Evolutionary conservation across 2,113 vertebrate species (phyloP).

Genomic region (Syngnathus typhle): DNA sequence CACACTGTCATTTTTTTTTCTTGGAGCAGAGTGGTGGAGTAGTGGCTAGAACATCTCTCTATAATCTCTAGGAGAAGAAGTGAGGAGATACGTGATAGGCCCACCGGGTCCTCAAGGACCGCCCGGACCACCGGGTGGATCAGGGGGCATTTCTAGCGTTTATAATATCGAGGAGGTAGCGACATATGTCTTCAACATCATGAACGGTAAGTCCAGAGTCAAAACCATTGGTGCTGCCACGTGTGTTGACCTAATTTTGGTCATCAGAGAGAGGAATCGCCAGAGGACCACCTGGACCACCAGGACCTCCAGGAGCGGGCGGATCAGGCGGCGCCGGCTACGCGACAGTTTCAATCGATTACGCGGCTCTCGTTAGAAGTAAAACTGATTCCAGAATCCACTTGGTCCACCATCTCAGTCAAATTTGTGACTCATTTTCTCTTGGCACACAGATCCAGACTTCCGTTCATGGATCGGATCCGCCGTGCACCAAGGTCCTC

Average conservation of each 20-base stretch:
- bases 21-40: background rate
- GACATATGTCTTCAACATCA: conserved; percentile 77
- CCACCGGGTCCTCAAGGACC: conserved; percentile 63
- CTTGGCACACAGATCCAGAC: conserved; percentile 38
- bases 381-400: conserved; percentile 5
- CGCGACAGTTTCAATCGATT: conserved; percentile 40
- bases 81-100: conserved; percentile 77
- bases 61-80: conserved; percentile 77
- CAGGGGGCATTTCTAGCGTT: conserved; percentile 40
- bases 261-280: conserved; percentile 71
- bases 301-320: conserved; percentile 56
- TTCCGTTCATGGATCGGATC: conserved; percentile 54
- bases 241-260: background rate
- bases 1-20: background rate
- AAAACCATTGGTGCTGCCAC: background rate
- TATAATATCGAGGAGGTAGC: conserved; percentile 78
- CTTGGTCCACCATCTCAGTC: background rate
- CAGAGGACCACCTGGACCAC: conserved; percentile 76
- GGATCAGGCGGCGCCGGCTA: conserved; percentile 28
- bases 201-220: conserved; percentile 72
- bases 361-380: conserved; percentile 52
- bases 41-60: background rate
- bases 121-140: conserved; percentile 53
- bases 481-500: conserved; percentile 30
- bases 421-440: background rate